Conservation (phyloP, 2,888 invertebrate genomes). For the Synergus japonicus region DNA sequence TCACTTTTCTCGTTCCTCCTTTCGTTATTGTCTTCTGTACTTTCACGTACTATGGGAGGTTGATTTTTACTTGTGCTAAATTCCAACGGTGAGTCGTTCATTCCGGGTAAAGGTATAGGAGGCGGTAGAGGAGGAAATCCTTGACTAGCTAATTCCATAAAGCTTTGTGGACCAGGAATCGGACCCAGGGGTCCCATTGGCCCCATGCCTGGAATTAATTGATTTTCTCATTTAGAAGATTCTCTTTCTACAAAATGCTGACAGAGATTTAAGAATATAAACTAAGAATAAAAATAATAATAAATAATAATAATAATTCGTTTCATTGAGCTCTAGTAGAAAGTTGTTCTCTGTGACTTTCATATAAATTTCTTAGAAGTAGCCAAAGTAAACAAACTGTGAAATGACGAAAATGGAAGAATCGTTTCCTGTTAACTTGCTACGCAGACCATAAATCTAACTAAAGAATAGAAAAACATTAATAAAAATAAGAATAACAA, state of each 20-base stretch:
- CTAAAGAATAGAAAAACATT: not conserved
- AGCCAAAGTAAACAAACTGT: not conserved
- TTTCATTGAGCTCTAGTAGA: too few relatives aligned
- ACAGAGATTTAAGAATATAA: too few relatives aligned
- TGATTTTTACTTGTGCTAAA: slow-evolving; percentile 82
- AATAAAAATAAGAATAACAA: not conserved
- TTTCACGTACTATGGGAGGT: slow-evolving; percentile 79
- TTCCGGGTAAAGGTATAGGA: slow-evolving; percentile 76
- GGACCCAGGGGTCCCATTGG: slow-evolving; percentile 72
- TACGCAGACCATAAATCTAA: not conserved
- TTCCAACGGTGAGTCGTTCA: slow-evolving; percentile 82
- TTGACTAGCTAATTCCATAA: slow-evolving; percentile 74
- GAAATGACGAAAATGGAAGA: not conserved
- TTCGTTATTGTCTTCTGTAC: slow-evolving; percentile 67
- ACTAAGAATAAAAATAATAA: too few relatives aligned
- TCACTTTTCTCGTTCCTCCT: slow-evolving; percentile 72
- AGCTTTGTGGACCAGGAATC: slow-evolving; percentile 72
- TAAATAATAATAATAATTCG: too few relatives aligned
- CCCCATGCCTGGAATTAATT: slow-evolving; percentile 68
- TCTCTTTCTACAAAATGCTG: too few relatives aligned
- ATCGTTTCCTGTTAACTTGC: slow-evolving; percentile 38
- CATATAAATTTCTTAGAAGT: not conserved
- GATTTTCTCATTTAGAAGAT: too few relatives aligned
- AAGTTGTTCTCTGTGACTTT: not conserved
- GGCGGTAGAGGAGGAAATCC: slow-evolving; percentile 74